Evolutionary conservation across 2,797 vertebrate genomes (phyloP).

Genomic region (Corythornis leucogaster): DNA sequence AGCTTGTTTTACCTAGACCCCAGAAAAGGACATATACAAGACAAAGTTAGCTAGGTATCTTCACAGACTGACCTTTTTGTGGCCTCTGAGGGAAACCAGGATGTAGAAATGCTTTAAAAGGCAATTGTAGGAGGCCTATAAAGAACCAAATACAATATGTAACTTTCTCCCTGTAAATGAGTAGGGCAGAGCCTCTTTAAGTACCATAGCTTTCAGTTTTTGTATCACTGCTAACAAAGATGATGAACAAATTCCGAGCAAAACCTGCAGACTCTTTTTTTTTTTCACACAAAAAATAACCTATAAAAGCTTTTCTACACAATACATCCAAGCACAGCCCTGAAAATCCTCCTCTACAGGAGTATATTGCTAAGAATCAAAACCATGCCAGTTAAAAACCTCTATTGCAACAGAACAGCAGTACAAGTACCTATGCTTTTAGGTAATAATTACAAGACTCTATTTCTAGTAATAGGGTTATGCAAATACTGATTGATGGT

Average conservation of each 20-base stretch:
- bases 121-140: not conserved
- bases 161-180: not conserved
- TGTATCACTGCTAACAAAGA: not conserved
- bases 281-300: not conserved
- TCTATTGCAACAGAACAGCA: not conserved
- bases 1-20: not conserved
- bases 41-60: not conserved
- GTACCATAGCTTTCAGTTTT: not conserved
- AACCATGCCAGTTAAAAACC: not conserved
- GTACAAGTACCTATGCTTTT: not conserved
- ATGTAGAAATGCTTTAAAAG: not conserved
- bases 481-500: slow-evolving; percentile 4
- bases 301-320: not conserved
- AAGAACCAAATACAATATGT: not conserved
- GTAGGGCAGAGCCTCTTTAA: not conserved
- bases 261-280: not conserved
- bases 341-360: not conserved
- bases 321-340: not conserved
- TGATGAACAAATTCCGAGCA: not conserved
- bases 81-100: not conserved
- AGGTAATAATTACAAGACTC: slow-evolving; percentile 1
- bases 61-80: not conserved
- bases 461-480: slow-evolving; percentile 10
- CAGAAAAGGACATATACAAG: not conserved
- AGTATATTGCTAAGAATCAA: not conserved